Base-by-base conservation (phyloP, 2,797 vertebrate genomes). In the Coranthus polyacanthus region DNA sequence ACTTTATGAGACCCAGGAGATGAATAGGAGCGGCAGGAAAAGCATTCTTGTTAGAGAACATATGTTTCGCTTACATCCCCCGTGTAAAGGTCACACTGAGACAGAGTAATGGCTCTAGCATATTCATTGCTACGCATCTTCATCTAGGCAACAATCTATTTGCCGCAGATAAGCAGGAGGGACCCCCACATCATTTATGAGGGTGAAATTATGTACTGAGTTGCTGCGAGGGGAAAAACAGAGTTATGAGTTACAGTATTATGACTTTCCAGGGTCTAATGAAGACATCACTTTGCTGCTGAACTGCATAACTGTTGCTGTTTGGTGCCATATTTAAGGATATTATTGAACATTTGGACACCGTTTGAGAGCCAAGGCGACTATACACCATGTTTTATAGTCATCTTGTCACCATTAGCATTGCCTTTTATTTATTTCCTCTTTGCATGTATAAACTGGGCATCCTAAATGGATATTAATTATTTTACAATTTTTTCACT, bases 41-140 rank as follows among this genome's bases (percentile, higher is more conserved):
- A 61, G 68, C 56, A 72, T 86, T 87, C 82, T 89, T 87, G 84
- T 88, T 85, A 87, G 79, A 57, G 77, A 86, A 75, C 88, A 88
- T 83, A 79, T 86, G 88, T 83, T 87, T 77, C 37, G 18, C 73
- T 54, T 12, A 57, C 57, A 74, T 84, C 86, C 74, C 77, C 54
- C 17, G 79, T 75, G 85, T 84, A 89, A 92, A 92, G 90, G 89
- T 92, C 90, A 91, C 81, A 53, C 22, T 29, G 79, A 86, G 86
- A 72, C 83, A 86, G 82, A 91, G 64, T 89, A 88, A 91, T 89
- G 69, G 50, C 71, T 82, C 66, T 5, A 43, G 72, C 72, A 68
- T 68, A 85, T 82, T 85, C 83, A 79, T 76, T 21, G 64, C 73
- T 41, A 56, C 8, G 72, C 16, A 60, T 71, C 72, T 80, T 84